Evolutionary conservation across 2,888 invertebrate genomes (phyloP).

Genomic region (Philereme vetulata): DNA sequence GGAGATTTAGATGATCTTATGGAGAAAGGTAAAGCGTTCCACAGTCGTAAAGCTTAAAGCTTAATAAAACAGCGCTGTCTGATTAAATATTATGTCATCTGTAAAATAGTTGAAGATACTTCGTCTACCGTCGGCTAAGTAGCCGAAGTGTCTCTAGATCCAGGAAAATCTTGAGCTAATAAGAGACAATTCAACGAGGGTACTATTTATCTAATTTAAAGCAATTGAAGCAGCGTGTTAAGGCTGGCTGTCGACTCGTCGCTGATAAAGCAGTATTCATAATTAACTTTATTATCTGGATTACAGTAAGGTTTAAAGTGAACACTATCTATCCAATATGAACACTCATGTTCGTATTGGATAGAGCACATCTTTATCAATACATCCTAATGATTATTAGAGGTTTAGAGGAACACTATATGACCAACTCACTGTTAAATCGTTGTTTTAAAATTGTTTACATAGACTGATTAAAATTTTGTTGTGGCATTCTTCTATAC

Average conservation of each 20-base stretch:
- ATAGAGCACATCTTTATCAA: too few relatives aligned
- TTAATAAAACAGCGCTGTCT: neutral
- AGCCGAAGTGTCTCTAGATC: conserved; percentile 14
- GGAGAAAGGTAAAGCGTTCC: too few relatives aligned
- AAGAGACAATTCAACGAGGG: conserved; percentile 56
- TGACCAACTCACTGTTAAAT: too few relatives aligned
- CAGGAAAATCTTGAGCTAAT: conserved; percentile 53
- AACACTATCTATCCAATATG: too few relatives aligned
- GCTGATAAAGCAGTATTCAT: conserved; percentile 27
- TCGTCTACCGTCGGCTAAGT: conserved; percentile 7
- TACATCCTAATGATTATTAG: too few relatives aligned
- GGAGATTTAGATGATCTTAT: too few relatives aligned
- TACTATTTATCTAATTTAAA: conserved; percentile 71
- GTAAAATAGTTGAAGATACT: neutral
- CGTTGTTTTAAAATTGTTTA: too few relatives aligned
- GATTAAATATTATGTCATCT: neutral
- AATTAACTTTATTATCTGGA: neutral
- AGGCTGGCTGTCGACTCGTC: conserved; percentile 41
- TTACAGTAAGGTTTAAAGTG: neutral
- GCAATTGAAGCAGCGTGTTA: conserved; percentile 64
- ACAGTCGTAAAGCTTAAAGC: too few relatives aligned
- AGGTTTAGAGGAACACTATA: too few relatives aligned
- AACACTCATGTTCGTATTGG: too few relatives aligned
- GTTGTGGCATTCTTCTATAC: too few relatives aligned
- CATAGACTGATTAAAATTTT: too few relatives aligned